Evolutionary conservation across 2,113 vertebrate genomes (phyloP), one percentile per base, ranked within the genome.

Genomic region (Clinocottus analis): DNA sequence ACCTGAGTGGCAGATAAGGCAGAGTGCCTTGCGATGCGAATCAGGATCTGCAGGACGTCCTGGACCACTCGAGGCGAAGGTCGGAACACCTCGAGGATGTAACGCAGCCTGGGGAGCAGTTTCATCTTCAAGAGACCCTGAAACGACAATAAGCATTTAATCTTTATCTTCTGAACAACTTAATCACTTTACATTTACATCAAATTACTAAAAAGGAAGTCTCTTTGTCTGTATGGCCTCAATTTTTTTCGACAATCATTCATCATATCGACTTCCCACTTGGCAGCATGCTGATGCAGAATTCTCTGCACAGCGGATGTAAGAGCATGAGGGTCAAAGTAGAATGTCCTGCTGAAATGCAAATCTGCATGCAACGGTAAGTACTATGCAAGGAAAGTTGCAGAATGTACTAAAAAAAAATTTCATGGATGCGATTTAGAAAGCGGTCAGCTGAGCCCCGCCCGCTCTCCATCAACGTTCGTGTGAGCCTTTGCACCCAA

Each of bases 121-220:
- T 94, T 96, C 87, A 98, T 99, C 90, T 94, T 98, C 74, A 99
- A 64, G 81, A 99, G 95, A 5, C 97, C 98, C 98, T 99, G 75
- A 74, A 68, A 82, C 31, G 1, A 73, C n/a, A 73, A 16, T 17
- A 45, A 59, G 33, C 7, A 9, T 33, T 69, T 5, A 63, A 58
- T 4, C 5, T 35, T 43, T 1, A 72, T 65, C 56, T 23, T 12
- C 16, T 27, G 10, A 60, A 23, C 3, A 60, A 23, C 3, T 5
- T 35, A 1, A 49, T 60, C 6, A 7, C 8, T 25, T 5, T 17
- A 25, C 2, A 19, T 67, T 72, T 21, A 49, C 2, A 66, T 21
- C 0, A 35, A 0, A 27, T 29, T 10, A 53, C 9, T 11, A 4
- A 53, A 23, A 23, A n/a, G n/a, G n/a, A n/a, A n/a, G n/a, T 23